Evolutionary conservation across 2,888 invertebrate genomes (phyloP), one percentile per base, ranked within the genome.

Genomic region (Caenorhabditis afra): DNA sequence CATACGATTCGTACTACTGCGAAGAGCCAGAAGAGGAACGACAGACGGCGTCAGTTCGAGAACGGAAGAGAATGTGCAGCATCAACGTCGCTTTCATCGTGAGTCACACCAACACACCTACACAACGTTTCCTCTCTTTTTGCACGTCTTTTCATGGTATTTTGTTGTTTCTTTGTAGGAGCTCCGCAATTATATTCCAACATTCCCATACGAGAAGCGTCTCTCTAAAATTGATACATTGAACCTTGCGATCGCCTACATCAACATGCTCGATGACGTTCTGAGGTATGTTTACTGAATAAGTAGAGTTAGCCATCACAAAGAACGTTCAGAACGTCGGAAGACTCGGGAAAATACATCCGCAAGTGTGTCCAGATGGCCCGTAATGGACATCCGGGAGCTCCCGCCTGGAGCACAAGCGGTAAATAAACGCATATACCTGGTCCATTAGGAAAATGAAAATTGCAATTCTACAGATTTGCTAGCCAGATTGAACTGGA

Each of bases 211-310:
- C 91, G 99, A 99, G 92, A 98, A 98, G 91, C 93, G 98, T 23
- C 93, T 99, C 41, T 97, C 97, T 89, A 99, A 99, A 92, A 99
- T 99, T 89, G 99, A 99, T 92, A 98, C 99, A 0, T 93, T 99
- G 39, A 93, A 97, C 0, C 92, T 99, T 86, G 98, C 98, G 47
- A 98, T 98, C 81, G 97, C 97, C 0, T 98, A 98, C 92, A 98
- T 98, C 85, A 96, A 96, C 1, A 92, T 99, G 58, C 93, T 99
- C 14, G 86, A 91, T 59, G 91, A 91, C 71, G 88, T 92, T 39
- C 75, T 90, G 10, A 70, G 81, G 75, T 85, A 70, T 11, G 74
- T 10, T 35, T 16, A 1, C 10, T 14, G 29, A 29, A 29, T 16
- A 5, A 5, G 1, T 3, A 37, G 35, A 10, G 47, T 29, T 37